phyloP scores from a whole-genome alignment of 2,113 vertebrate genomes.

The Muntiacus muntjak region DNA sequence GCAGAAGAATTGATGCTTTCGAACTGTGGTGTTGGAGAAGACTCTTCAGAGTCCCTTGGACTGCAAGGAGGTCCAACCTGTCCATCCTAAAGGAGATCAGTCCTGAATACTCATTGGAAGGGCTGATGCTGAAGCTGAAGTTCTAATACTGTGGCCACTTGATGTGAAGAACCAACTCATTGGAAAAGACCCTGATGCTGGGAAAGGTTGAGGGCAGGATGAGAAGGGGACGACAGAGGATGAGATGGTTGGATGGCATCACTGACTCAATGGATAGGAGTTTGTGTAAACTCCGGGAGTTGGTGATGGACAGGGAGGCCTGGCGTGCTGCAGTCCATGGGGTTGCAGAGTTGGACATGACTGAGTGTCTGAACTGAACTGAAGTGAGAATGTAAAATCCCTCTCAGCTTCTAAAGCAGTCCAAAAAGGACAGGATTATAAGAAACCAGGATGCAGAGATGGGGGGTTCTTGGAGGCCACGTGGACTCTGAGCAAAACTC shows the following conservation, averaged over 20 bases:
- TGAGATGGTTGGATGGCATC: neutral
- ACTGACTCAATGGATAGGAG: fast-evolving
- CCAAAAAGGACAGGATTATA: neutral
- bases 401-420: neutral
- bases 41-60: neutral
- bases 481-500: neutral
- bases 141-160: neutral
- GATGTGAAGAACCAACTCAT: neutral
- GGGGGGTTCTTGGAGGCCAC: neutral
- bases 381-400: neutral
- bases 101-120: neutral
- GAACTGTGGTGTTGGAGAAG: neutral
- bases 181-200: neutral
- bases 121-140: neutral
- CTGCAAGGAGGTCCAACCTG: neutral
- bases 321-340: neutral
- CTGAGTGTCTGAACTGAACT: neutral
- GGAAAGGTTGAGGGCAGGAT: neutral
- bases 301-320: neutral
- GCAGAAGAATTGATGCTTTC: neutral
- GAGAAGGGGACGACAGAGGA: neutral
- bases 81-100: neutral
- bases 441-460: neutral
- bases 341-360: neutral
- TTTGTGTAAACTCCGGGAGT: neutral